Evolutionary conservation across 2,888 invertebrate genomes (phyloP), one percentile per base, ranked within the genome.

Genomic region (Anoplius nigerrimus): DNA sequence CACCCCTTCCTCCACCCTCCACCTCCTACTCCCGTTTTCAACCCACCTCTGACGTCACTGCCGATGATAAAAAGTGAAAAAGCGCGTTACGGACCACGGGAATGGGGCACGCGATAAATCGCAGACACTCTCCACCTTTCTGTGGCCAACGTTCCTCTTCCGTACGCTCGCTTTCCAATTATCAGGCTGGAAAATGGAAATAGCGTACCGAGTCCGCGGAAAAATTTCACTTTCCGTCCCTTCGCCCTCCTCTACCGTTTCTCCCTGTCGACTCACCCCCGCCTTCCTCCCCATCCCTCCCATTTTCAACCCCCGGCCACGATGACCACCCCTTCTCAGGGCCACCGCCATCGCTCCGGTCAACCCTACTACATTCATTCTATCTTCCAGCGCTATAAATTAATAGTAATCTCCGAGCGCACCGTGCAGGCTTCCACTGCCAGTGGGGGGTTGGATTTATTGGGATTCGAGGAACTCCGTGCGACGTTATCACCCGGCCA

Each of bases 331-430:
- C 18, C 48, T n/a, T 20, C 20, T 18, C 22, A 52, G 21, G 22
- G 5, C 15, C 52, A 13, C 52, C 21, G 21, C 22, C 20, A 20
- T 24, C 42, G 24, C 43, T 34, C 51, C 16, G 57, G 57, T 56
- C 61, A 53, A 46, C 58, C 43, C 65, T 57, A 18, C 68, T 57
- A 21, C 69, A 61, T 64, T 61, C 66, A 71, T 77, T 75, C 81
- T 76, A 79, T 79, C 80, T 79, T 64, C 78, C 71, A 69, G 57
- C 69, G 76, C 82, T 81, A 80, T 81, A 82, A 81, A 81, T 81
- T 82, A 82, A 81, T 82, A 81, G 76, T 81, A 81, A 81, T 81
- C 81, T 80, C 74, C 75, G 65, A 24, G 68, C 59, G 67, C 59
- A 70, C 71, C 72, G 75, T 74, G 80, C 78, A 76, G 73, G 72